Percentiles rank a stretch among this genome's conserved stretches.
Conservation (phyloP, 30 jellyfish, hydroid and myxozoan species). For the Turritopsis rubra region DNA sequence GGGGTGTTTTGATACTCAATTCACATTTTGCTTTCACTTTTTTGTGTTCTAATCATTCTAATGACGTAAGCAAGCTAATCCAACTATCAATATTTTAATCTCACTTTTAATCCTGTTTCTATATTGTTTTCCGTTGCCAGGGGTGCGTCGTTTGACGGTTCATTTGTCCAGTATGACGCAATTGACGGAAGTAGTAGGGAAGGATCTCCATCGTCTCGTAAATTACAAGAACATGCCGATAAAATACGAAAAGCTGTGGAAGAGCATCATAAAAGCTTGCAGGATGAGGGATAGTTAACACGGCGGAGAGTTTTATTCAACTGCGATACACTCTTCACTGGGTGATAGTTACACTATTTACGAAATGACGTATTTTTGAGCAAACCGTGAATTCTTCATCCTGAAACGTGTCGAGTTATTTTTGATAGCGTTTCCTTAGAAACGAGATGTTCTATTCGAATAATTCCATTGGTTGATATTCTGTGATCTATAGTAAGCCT, state of each 20-base stretch:
- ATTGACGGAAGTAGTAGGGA: background rate
- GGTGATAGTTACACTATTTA: no score
- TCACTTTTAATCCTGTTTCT: background rate
- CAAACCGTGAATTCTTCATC: no score
- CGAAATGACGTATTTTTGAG: no score
- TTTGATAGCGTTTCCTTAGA: no score
- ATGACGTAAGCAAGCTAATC: background rate
- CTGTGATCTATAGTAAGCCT: no score
- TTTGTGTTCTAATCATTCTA: background rate
- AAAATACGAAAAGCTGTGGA: conserved; percentile 74
- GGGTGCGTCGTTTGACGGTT: conserved; percentile 21
- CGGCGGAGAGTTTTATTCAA: background rate
- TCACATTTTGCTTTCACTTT: no score
- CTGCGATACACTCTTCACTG: no score
- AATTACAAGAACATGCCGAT: conserved; percentile 67
- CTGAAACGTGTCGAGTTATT: no score
- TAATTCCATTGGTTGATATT: no score
- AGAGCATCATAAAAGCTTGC: conserved; percentile 54
- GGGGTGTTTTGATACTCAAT: no score
- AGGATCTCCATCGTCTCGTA: conserved; percentile 24
- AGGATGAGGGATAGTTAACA: conserved; percentile 40
- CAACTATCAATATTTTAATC: background rate
- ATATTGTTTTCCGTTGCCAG: background rate
- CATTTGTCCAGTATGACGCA: conserved; percentile 19
- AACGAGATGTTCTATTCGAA: no score